Evolutionary conservation across 2,888 invertebrate species (phyloP), one percentile per base, ranked within the genome.

Genomic region (Orthonychiurus folsomi): DNA sequence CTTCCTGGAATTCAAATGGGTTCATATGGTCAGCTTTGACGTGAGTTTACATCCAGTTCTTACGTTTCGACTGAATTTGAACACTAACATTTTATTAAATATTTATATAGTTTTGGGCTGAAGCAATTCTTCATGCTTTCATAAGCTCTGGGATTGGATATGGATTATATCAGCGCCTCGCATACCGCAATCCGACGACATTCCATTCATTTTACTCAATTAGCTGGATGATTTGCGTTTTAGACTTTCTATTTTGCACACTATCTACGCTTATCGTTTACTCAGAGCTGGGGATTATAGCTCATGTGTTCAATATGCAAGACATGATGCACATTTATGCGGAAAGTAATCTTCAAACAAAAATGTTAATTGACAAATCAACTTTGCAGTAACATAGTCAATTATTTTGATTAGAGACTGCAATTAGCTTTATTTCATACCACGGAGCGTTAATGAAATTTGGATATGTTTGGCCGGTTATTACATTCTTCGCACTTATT

Each of bases 91-190:
- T n/a, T n/a, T n/a, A n/a, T n/a, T n/a, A n/a, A n/a, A n/a, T 20
- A 5, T 24, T 12, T 23, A 3, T 55, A 24, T n/a, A 55, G 55
- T 55, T 55, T 55, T 55, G 55, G 55, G 3, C 24, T 5, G 21
- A 55, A 5, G 20, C 24, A 9, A 23, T 55, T 2, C 24, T 9
- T 5, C 15, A 24, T 24, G 55, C 25, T 12, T 23, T 55, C 25
- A 3, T 23, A 55, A 55, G 21, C 25, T 24, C 24, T 55, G 55
- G 55, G 24, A 55, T 55, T 55, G 55, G 55, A 5, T 55, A 24
- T 24, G 55, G 55, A 3, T 24, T 55, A 9, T 55, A 37, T 15
- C 37, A 9, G 5, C 37, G 15, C 15, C 15, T 37, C 5, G 5
- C 37, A 5, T 9, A 5, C 15, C 37, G 37, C 9, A 37, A 37